Base-by-base conservation (phyloP, 2,888 invertebrate genomes). In the Clivina fossor region DNA sequence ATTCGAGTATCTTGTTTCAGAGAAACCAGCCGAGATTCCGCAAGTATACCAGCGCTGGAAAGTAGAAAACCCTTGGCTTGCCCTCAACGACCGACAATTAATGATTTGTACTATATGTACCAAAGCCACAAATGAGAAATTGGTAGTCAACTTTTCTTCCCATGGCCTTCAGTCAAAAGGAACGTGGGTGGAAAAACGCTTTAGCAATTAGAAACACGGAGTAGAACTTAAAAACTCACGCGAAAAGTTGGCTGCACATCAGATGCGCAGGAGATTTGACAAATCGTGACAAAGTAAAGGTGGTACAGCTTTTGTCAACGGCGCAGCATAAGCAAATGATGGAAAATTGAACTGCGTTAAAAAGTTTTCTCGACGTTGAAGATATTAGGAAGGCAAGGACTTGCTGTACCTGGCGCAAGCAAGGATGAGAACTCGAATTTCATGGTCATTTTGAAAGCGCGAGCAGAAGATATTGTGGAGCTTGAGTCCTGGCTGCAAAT, bases 141-240 rank as follows among this genome's bases (percentile, higher is more conserved):
- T 37, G 37, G 37, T 37, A 13, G 9, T 37, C 15, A 33, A 33
- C 4, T 33, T 33, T n/a, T 7, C 13, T n/a, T 5, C 40, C 20
- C 2, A 19, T 9, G 20, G n/a, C 9, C 3, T 26, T 26, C 13
- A 24, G 11, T 44, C 28, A 7, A 44, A 44, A 28, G 28, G 46
- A 46, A 15, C 56, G 16, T 56, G 38, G 38, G 49, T 50, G 4
- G 43, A 50, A 15, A 50, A 38, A 32, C 61, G 62, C 37, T 62
- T 59, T 40, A 37, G 30, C 26, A 59, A 58, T 38, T 63, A 61
- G 61, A 63, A 63, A 37, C 59, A 62, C 37, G 63, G 60, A 18
- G 49, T 44, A 55, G 20, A 58, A 51, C 44, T 58, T 62, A n/a
- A 53, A 48, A 58, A 56, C 57, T 13, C 61, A 63, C 47, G 22